A percentile compares a stretch with the other conserved stretches of the same genome.
These are phyloP conservation scores for Mandrillus leucophaeus DNA, from an alignment of 2,113 vertebrate genomes.

Conservation along the genomic window DNA sequence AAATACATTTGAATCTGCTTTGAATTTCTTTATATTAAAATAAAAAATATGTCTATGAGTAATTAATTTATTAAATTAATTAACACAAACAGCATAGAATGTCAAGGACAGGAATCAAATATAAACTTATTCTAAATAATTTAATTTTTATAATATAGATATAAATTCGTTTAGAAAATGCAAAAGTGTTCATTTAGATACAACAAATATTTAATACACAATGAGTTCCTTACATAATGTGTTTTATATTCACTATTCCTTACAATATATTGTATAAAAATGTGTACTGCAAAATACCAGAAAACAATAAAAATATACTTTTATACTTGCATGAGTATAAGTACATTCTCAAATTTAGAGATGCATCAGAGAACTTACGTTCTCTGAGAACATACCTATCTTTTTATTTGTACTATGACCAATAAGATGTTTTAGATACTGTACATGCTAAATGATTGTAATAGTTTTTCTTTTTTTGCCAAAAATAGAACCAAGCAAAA, in stretches of 20 bases:
- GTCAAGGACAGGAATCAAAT: slow-evolving; percentile 5
- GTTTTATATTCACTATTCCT: neutral
- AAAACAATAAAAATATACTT: neutral
- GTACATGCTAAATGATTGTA: neutral
- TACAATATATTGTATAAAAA: neutral
- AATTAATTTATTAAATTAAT: neutral
- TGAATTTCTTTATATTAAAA: slow-evolving; percentile 16
- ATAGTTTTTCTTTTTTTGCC: slow-evolving; percentile 6
- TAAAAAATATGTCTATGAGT: neutral
- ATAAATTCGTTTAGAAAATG: slow-evolving; percentile 12
- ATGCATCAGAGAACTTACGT: neutral
- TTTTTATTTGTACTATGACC: neutral
- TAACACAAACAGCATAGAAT: neutral
- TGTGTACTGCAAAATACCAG: neutral
- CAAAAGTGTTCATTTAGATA: neutral
- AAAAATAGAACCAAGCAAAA: neutral
- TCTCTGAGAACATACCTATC: neutral
- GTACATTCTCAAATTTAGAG: neutral
- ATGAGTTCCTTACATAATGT: neutral
- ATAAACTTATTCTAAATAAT: neutral
- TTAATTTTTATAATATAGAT: neutral
- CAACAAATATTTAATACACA: neutral
- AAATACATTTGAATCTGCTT: neutral
- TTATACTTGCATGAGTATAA: neutral
- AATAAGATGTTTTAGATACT: slow-evolving; percentile 1